A percentile compares a stretch with the other conserved stretches of the same genome.
These are phyloP conservation scores for Chydorus sphaericus DNA, from an alignment of 2,888 invertebrate genomes.

Conservation along the genomic window DNA sequence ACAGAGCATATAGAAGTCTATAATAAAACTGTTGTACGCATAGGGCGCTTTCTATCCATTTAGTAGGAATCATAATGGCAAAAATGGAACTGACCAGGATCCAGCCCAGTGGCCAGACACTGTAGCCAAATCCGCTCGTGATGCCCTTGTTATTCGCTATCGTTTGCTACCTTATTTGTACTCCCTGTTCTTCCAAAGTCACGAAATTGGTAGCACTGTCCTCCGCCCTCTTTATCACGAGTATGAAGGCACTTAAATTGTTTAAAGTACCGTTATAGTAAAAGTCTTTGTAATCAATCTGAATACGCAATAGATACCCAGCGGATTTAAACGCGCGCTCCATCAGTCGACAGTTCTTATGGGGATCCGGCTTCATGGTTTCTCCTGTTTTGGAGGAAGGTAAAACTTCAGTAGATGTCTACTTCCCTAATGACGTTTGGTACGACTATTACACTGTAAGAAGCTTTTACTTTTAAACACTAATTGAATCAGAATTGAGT, in stretches of 20 bases:
- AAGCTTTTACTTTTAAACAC: neutral
- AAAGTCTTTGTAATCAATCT: neutral
- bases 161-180: conserved; percentile 33
- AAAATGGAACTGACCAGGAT: conserved; percentile 18
- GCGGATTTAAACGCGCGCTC: conserved; percentile 21
- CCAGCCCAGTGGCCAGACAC: conserved; percentile 31
- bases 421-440: conserved; percentile 24
- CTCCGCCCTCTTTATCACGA: conserved; percentile 28
- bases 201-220: conserved; percentile 26
- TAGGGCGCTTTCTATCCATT: conserved; percentile 35
- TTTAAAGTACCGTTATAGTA: neutral
- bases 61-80: conserved; percentile 27
- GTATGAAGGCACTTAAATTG: too few species aligned
- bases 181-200: conserved; percentile 27
- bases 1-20: too few species aligned
- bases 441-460: conserved; percentile 24
- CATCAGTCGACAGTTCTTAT: conserved; percentile 26
- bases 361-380: conserved; percentile 30
- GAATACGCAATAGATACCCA: conserved; percentile 21
- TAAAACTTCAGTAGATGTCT: conserved; percentile 23
- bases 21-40: too few species aligned
- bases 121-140: conserved; percentile 19
- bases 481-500: neutral
- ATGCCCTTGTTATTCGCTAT: conserved; percentile 26
- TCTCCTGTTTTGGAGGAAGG: conserved; percentile 22